Conservation (phyloP, 2,888 invertebrate species). For the Aleiodes leptofemur region DNA sequence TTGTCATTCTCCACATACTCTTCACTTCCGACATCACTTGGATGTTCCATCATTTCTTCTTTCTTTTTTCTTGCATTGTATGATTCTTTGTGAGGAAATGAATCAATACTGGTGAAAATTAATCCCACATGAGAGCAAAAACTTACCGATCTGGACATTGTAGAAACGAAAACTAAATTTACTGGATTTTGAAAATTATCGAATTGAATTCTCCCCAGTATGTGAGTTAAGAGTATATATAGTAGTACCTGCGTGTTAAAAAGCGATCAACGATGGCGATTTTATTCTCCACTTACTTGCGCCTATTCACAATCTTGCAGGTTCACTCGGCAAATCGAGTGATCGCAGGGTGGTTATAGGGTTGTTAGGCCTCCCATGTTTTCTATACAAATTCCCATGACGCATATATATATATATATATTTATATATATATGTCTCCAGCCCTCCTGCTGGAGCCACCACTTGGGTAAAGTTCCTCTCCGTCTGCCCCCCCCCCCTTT, state of each 20-base stretch:
- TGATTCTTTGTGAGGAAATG: not conserved
- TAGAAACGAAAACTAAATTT: not conserved
- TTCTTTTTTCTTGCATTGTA: conserved; percentile 9
- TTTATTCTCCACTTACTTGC: conserved; percentile 27
- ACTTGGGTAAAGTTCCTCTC: conserved; percentile 5
- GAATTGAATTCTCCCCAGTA: conserved; percentile 39
- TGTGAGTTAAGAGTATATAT: conserved; percentile 5
- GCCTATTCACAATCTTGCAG: conserved; percentile 22
- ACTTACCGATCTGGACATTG: too few species aligned
- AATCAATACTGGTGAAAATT: conserved; percentile 2
- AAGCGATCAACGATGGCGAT: conserved; percentile 42
- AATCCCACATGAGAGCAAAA: not conserved
- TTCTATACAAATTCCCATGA: conserved; percentile 40
- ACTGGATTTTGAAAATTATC: too few species aligned
- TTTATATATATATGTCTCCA: too few species aligned
- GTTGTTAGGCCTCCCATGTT: conserved; percentile 49
- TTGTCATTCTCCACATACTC: conserved; percentile 13
- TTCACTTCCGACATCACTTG: not conserved
- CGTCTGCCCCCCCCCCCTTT: not conserved
- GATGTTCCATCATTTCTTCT: not conserved
- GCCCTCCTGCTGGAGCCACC: conserved; percentile 24
- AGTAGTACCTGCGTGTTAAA: conserved; percentile 46
- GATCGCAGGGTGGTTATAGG: conserved; percentile 44
- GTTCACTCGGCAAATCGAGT: conserved; percentile 37
- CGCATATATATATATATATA: conserved; percentile 32